These are phyloP conservation scores for Chrysoperla carnea DNA, from an alignment of 1,140 invertebrate genomes.

Conservation along the genomic window DNA sequence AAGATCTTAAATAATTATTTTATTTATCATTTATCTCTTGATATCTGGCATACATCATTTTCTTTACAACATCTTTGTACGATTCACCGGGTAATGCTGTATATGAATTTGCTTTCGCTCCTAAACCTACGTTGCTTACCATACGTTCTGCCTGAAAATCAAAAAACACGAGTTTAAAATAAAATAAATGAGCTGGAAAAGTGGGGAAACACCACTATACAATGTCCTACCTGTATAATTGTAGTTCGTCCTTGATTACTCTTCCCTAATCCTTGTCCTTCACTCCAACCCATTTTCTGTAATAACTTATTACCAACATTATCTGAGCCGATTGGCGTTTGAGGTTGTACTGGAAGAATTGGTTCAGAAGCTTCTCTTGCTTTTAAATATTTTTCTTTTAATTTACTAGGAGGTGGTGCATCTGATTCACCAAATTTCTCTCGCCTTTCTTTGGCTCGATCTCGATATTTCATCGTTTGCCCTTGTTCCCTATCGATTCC, in stretches of 20 bases:
- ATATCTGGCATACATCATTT: conserved; percentile 73
- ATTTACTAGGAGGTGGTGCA: conserved; percentile 51
- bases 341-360: conserved; percentile 14
- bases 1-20: too few relatives aligned
- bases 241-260: conserved; percentile 83
- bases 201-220: too few relatives aligned
- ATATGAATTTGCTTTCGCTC: conserved; percentile 52
- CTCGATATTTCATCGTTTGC: conserved; percentile 41
- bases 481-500: conserved; percentile 24
- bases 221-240: conserved; percentile 58
- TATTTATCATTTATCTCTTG: conserved; percentile 29
- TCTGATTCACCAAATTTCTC: conserved; percentile 83
- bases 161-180: conserved; percentile 4
- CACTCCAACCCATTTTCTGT: conserved; percentile 98
- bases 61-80: conserved; percentile 82
- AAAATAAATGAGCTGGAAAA: too few relatives aligned
- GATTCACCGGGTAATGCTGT: conserved; percentile 64
- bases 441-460: conserved; percentile 88
- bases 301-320: conserved; percentile 86
- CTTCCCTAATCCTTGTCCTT: conserved; percentile 87
- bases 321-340: conserved; percentile 54
- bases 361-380: conserved; percentile 21
- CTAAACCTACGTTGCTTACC: conserved; percentile 51
- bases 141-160: conserved; percentile 36
- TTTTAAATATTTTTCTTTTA: conserved; percentile 39